phyloP scores from a whole-genome alignment of 2,797 vertebrate genomes.

The Tokudaia tokunoshimensis region DNA sequence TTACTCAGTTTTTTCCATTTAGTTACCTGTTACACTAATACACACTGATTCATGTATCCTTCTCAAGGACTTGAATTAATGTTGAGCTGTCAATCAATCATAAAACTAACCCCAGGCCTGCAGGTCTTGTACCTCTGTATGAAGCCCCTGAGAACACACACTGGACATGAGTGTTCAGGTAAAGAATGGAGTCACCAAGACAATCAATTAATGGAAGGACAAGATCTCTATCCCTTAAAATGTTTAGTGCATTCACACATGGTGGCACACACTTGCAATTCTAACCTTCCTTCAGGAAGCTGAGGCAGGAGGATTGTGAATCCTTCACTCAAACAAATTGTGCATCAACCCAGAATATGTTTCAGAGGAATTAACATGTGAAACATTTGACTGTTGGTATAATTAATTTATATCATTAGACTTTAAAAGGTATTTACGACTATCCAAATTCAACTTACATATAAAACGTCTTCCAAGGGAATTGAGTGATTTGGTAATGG shows the following conservation, averaged over 20 bases:
- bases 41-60: background rate
- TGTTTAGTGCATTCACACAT: background rate
- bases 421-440: slow-evolving; percentile 20
- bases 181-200: background rate
- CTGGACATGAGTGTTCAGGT: background rate
- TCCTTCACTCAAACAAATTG: background rate
- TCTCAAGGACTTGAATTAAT: background rate
- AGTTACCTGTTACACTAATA: background rate
- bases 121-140: background rate
- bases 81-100: background rate
- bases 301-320: background rate
- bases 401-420: slow-evolving; percentile 41
- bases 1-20: background rate
- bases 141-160: background rate
- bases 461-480: background rate
- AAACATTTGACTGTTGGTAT: background rate
- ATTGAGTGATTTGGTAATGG: background rate
- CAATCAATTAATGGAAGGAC: background rate
- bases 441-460: background rate
- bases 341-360: slow-evolving; percentile 11
- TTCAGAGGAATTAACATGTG: slow-evolving; percentile 18
- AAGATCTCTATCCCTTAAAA: background rate
- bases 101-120: background rate
- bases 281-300: background rate
- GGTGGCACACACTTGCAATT: background rate